These are phyloP conservation scores for Coryphaenoides rupestris DNA, from an alignment of 2,113 vertebrate genomes.

Conservation along the genomic window DNA sequence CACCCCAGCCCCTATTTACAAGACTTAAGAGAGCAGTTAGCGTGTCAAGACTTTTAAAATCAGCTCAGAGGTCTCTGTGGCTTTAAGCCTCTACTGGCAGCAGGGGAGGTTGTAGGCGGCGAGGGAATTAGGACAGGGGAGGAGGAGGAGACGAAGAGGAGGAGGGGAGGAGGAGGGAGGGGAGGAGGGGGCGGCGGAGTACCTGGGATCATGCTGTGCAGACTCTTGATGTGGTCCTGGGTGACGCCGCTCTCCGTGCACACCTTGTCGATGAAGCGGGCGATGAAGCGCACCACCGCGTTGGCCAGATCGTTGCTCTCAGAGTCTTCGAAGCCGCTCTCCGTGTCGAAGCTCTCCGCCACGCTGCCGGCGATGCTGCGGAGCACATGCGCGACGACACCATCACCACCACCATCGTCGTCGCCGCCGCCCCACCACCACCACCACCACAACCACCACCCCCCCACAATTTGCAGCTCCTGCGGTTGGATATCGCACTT, in stretches of 20 bases:
- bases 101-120: too few species aligned
- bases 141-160: constrained; percentile 7
- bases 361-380: constrained; percentile 94
- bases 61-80: constrained; percentile 25
- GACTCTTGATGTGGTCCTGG: constrained; percentile 95
- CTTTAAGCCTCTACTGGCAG: constrained; percentile 8
- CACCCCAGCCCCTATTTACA: constrained; percentile 36
- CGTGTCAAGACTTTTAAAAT: constrained; percentile 45
- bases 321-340: constrained; percentile 95
- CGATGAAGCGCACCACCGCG: constrained; percentile 89
- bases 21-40: constrained; percentile 37
- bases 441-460: too few species aligned
- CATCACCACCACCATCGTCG: too few species aligned
- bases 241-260: constrained; percentile 97
- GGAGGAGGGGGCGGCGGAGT: background rate
- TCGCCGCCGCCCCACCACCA: too few species aligned
- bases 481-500: too few species aligned
- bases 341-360: constrained; percentile 96
- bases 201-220: constrained; percentile 99
- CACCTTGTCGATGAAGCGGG: constrained; percentile 96
- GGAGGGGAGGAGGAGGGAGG: background rate
- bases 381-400: constrained; percentile 24
- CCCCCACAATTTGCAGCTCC: too few species aligned
- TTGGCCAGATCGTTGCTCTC: constrained; percentile 93
- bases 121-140: constrained; percentile 30